Base-by-base conservation (phyloP, 1,140 invertebrate genomes). In the Chrysoperla carnea region DNA sequence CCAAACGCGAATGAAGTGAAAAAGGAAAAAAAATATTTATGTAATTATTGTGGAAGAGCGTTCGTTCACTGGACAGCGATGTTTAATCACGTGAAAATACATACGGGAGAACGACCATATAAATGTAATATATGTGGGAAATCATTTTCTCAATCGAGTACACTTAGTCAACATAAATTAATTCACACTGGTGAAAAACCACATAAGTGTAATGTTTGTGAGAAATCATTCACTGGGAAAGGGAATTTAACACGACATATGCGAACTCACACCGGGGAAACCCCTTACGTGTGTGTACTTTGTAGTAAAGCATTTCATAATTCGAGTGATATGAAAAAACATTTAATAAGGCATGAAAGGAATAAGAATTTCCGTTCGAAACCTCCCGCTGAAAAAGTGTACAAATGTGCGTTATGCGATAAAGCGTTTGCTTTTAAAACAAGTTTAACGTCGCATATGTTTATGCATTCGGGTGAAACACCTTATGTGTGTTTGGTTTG, bases 351-450 rank as follows among this genome's bases (percentile, higher is more conserved):
- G 27, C 37, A 42, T 14, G 48, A 48, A 17, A 46, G 49, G 38
- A 40, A 49, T 23, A 50, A 48, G 39, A 48, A 50, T 15, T 48
- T 48, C 39, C 31, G 48, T 8, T 49, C 51, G 15, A 53, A 55
- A 40, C 55, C 56, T 0, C 52, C 55, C 3, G 17, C 17, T 2
- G 17, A 23, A 23, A 23, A 23, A 23, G 17, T 23, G 2, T 23
- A 23, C 5, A 23, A 23, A 23, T 23, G 17, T 23, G 5, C 8
- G 4, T 11, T 12, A 9, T 33, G 31, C 6, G 8, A 33, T 4
- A 33, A 33, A 33, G n/a, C 31, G 6, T 33, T 33, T 33, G n/a
- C 8, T 33, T 9, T 11, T 11, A 33, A 12, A 11, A 12, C n/a
- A 9, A 9, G 31, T 11, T 33, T 33, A 33, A 9, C 8, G 2